phyloP scores from a whole-genome alignment of 1,140 invertebrate species.

The Holcopasites calliopsidis region DNA sequence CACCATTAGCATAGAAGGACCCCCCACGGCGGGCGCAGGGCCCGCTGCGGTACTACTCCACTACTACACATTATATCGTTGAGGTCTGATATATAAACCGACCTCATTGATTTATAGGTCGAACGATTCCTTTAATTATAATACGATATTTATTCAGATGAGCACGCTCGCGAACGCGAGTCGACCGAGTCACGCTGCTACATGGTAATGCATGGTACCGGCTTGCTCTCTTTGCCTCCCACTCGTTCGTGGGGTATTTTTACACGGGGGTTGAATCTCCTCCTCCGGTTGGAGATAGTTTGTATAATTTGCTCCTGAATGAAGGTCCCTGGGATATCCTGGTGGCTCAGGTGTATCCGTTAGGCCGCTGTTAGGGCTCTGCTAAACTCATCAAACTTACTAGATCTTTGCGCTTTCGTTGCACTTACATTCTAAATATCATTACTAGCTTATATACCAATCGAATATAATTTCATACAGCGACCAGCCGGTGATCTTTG shows the following conservation, averaged over 20 bases:
- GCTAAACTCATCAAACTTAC: too few species aligned
- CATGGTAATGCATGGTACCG: slow-evolving; percentile 67
- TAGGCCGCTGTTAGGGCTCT: neutral
- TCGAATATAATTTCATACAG: neutral
- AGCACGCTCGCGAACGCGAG: slow-evolving; percentile 58
- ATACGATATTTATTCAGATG: slow-evolving; percentile 80
- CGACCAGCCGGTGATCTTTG: slow-evolving; percentile 23
- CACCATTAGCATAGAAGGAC: slow-evolving; percentile 78
- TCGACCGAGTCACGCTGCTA: slow-evolving; percentile 75
- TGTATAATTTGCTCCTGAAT: neutral
- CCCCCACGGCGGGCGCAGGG: slow-evolving; percentile 72
- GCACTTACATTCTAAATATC: too few species aligned
- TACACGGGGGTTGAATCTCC: neutral
- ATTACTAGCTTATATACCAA: too few species aligned
- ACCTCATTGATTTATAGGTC: slow-evolving; percentile 77
- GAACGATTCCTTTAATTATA: slow-evolving; percentile 80
- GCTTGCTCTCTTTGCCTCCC: slow-evolving; percentile 51
- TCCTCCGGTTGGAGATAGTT: neutral
- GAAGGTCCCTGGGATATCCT: neutral
- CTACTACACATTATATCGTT: slow-evolving; percentile 70
- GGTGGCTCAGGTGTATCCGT: neutral
- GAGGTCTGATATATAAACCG: slow-evolving; percentile 78
- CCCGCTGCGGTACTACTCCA: slow-evolving; percentile 51
- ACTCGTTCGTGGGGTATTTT: slow-evolving; percentile 41
- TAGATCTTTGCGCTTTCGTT: too few species aligned